Evolutionary conservation across 1,140 invertebrate species (phyloP), one percentile per base, ranked within the genome.

Genomic region (Tetramorium simillimum): DNA sequence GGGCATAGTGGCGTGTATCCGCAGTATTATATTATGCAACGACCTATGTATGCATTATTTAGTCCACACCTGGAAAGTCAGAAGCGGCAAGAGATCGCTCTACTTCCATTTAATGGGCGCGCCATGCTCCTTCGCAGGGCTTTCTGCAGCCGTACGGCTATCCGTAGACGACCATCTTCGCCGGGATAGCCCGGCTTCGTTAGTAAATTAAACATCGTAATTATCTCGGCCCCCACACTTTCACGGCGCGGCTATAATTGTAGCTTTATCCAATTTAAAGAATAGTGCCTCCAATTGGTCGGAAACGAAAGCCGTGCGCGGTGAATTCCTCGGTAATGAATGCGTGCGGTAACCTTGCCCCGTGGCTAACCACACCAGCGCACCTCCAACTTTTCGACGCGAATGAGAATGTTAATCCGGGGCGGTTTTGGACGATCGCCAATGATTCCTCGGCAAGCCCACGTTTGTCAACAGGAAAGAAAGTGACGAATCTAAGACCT

Each of bases 371-470:
- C 80, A 75, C 24, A n/a, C 80, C 80, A 60, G 24, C 53, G 24
- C 53, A 16, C n/a, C 56, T 49, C 24, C 28, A 73, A 75, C 80
- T 84, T 75, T 75, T 84, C 80, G 40, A 85, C 60, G 78, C 78
- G 69, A 70, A 80, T 72, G 85, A 89, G 92, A 92, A 92, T 93
- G 92, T 93, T 94, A 94, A 93, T 93, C 91, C 86, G 70, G 73
- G 72, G 72, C 62, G 85, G 82, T 88, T 85, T 92, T 94, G 93
- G 93, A 89, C 53, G 73, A 24, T 67, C 40, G 92, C 93, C 93
- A 94, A 89, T 75, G 63, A 91, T 86, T 53, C 82, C 87, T 86
- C 86, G 86, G 87, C 86, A 82, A 73, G 43, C 40, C 49, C 62
- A 73, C 76, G 89, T 80, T 86, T 72, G 56, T 56, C 78, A 65